Evolutionary conservation across 2,888 invertebrate genomes (phyloP).

Genomic region (Drosophila eohydei): DNA sequence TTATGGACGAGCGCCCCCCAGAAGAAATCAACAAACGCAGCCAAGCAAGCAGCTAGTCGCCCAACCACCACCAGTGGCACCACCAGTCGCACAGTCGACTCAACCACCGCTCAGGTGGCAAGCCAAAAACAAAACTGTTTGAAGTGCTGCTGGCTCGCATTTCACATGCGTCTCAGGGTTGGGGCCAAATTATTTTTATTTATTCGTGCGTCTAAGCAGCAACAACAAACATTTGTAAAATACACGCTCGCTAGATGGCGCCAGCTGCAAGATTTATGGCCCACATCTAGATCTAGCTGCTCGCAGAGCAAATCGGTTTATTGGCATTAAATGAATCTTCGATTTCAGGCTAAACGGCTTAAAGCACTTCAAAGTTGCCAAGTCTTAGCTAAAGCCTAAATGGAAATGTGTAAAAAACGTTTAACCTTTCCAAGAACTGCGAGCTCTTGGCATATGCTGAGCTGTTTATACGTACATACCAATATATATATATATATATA

Average conservation of each 20-base stretch:
- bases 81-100: not conserved
- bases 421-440: not conserved
- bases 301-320: slow-evolving; percentile 12
- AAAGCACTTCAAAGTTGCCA: slow-evolving; percentile 3
- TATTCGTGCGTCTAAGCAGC: slow-evolving; percentile 77
- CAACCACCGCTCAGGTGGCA: slow-evolving; percentile 51
- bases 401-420: not conserved
- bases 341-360: slow-evolving; percentile 2
- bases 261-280: slow-evolving; percentile 48
- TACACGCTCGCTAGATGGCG: slow-evolving; percentile 65
- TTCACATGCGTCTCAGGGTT: not conserved
- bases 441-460: too few species aligned
- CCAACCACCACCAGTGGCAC: not conserved
- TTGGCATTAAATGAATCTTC: slow-evolving; percentile 1
- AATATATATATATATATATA: too few species aligned
- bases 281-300: not conserved
- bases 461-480: too few species aligned
- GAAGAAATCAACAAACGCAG: slow-evolving; percentile 36
- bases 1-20: slow-evolving; percentile 50
- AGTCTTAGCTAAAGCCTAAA: not conserved
- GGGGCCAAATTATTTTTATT: slow-evolving; percentile 76
- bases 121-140: slow-evolving; percentile 62
- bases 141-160: slow-evolving; percentile 49
- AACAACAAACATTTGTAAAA: slow-evolving; percentile 30
- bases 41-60: slow-evolving; percentile 15